phyloP scores from a whole-genome alignment of 1,140 invertebrate genomes.

The Brachionus manjavacas region DNA sequence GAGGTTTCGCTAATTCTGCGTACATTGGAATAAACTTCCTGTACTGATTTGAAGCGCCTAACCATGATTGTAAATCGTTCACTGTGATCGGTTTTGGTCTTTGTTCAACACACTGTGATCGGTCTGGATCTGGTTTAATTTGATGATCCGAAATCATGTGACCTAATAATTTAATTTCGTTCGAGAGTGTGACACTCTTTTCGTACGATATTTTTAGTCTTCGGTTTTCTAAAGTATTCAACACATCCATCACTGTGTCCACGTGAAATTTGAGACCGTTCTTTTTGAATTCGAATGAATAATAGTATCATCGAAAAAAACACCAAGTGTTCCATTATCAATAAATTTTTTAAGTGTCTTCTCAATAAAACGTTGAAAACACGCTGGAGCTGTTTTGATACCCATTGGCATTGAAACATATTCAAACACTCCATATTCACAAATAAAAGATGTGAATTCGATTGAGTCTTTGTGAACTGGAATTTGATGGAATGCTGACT shows the following conservation, averaged over 20 bases:
- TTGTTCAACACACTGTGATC: neutral
- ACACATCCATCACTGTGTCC: neutral
- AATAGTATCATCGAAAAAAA: neutral
- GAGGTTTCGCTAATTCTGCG: conserved; percentile 45
- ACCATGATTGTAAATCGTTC: conserved; percentile 45
- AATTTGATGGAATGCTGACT: neutral
- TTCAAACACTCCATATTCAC: neutral
- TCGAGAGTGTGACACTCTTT: neutral
- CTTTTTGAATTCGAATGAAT: neutral
- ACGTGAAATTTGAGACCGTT: neutral
- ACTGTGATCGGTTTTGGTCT: conserved; percentile 9
- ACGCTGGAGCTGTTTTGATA: neutral
- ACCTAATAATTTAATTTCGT: neutral
- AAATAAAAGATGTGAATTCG: neutral
- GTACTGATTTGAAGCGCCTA: conserved; percentile 49
- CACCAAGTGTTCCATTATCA: neutral
- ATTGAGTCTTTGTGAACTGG: neutral
- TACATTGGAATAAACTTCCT: conserved; percentile 46
- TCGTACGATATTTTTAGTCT: neutral
- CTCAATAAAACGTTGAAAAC: neutral
- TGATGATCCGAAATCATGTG: neutral
- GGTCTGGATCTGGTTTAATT: neutral
- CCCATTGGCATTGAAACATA: neutral
- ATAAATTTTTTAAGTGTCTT: neutral
- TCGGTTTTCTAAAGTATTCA: neutral